phyloP scores from a whole-genome alignment of 2,113 vertebrate species.

The Cyprinodon variegatus region DNA sequence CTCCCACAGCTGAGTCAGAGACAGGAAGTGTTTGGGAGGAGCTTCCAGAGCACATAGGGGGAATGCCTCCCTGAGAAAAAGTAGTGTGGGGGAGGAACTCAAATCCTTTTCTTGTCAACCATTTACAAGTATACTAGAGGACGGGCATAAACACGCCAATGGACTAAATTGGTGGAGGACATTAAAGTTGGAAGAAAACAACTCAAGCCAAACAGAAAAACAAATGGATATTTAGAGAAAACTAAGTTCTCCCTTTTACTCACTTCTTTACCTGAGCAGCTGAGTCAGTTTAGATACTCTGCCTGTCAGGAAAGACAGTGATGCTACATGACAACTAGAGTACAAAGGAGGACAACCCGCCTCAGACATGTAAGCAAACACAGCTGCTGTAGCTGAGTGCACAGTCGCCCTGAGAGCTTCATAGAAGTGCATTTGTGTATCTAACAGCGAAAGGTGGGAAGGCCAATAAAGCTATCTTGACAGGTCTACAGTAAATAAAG shows the following conservation, averaged over 20 bases:
- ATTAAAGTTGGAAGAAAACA: conserved; percentile 65
- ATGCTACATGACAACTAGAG: conserved; percentile 47
- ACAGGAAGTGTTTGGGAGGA: conserved; percentile 52
- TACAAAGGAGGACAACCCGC: conserved; percentile 55
- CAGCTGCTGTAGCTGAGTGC: conserved; percentile 34
- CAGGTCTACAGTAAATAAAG: conserved; percentile 51
- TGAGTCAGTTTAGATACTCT: conserved; percentile 59
- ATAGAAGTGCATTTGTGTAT: conserved; percentile 25
- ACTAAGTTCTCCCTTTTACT: conserved; percentile 19
- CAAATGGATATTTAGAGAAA: conserved; percentile 21
- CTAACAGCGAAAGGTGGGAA: conserved; percentile 10
- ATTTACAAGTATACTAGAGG: conserved; percentile 45
- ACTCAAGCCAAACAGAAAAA: conserved; percentile 27
- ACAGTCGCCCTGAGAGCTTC: conserved; percentile 6
- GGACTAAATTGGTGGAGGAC: conserved; percentile 9
- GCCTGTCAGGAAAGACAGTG: conserved; percentile 27
- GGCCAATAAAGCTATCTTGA: conserved; percentile 29
- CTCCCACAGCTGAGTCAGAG: conserved; percentile 50
- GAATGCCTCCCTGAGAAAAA: conserved; percentile 57
- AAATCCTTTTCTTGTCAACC: conserved; percentile 59
- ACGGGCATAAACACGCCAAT: conserved; percentile 38
- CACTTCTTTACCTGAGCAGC: conserved; percentile 7
- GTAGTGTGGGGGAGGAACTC: conserved; percentile 51
- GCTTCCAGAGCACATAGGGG: conserved; percentile 45
- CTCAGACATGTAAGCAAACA: conserved; percentile 53